Evolutionary conservation across 1,140 invertebrate genomes (phyloP), one percentile per base, ranked within the genome.

Genomic region (Parapsyche elsis): DNA sequence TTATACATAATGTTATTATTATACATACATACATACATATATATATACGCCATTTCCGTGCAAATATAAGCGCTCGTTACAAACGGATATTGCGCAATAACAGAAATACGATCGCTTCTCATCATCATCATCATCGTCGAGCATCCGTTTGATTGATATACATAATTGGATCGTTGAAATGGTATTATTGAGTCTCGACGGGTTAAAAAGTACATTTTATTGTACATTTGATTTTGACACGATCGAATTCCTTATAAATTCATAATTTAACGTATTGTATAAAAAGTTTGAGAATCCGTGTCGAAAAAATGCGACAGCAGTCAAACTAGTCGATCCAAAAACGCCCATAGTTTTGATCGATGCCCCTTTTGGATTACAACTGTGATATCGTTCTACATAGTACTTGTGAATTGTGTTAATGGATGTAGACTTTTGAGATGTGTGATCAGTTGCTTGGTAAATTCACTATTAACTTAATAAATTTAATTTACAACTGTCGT

Each of bases 401-500:
- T 45, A 46, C 38, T 75, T 26, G 73, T 75, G 73, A 75, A 75
- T 75, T 75, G 57, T 75, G 73, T 75, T 75, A 75, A 75, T 75
- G 23, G 9, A 38, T 38, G 30, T 38, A 38, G 1, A 7, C 7
- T 38, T 7, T 38, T 38, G 7, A 38, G 30, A 38, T 7, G 30
- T 7, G 2, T 38, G 30, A 38, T 7, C 30, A 7, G 30, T 4
- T 38, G 1, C 30, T 38, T 38, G 7, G 30, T n/a, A n/a, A n/a
- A n/a, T n/a, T n/a, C n/a, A n/a, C n/a, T n/a, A n/a, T n/a, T n/a
- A n/a, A n/a, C n/a, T n/a, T n/a, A n/a, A n/a, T n/a, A n/a, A n/a
- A n/a, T n/a, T n/a, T n/a, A n/a, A n/a, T n/a, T n/a, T n/a, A n/a
- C n/a, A n/a, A n/a, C n/a, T n/a, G n/a, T n/a, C n/a, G n/a, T n/a